Conservation (phyloP, 2,888 invertebrate species). For the Tinea pellionella region DNA sequence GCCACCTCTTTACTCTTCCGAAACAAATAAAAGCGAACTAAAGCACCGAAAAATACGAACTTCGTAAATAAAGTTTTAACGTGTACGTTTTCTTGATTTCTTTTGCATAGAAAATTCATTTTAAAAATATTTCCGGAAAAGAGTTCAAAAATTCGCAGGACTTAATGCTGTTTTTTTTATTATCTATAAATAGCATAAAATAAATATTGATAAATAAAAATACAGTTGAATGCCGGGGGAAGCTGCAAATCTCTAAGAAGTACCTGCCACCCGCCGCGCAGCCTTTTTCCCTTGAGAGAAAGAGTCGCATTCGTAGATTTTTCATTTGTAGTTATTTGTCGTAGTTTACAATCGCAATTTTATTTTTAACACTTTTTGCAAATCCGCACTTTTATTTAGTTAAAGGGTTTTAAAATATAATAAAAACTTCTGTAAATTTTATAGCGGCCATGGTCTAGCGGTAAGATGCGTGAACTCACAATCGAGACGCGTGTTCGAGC, state of each 20-base stretch:
- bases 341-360: not conserved
- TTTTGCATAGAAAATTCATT: no score
- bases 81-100: no score
- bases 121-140: no score
- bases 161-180: no score
- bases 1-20: slow-evolving; percentile 2
- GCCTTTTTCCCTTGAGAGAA: not conserved
- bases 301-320: not conserved
- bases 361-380: not conserved
- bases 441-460: no score
- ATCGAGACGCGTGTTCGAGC: no score
- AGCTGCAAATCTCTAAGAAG: not conserved
- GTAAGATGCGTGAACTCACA: no score
- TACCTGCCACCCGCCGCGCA: not conserved
- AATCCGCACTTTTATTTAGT: not conserved
- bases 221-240: not conserved
- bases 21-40: not conserved
- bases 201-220: not conserved
- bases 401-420: not conserved
- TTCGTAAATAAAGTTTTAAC: no score
- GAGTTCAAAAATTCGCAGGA: no score
- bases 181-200: no score
- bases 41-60: not conserved
- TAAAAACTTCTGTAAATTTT: no score
- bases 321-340: not conserved